Evolutionary conservation across 2,797 vertebrate genomes (phyloP), one percentile per base, ranked within the genome.

Genomic region (Merluccius polli): DNA sequence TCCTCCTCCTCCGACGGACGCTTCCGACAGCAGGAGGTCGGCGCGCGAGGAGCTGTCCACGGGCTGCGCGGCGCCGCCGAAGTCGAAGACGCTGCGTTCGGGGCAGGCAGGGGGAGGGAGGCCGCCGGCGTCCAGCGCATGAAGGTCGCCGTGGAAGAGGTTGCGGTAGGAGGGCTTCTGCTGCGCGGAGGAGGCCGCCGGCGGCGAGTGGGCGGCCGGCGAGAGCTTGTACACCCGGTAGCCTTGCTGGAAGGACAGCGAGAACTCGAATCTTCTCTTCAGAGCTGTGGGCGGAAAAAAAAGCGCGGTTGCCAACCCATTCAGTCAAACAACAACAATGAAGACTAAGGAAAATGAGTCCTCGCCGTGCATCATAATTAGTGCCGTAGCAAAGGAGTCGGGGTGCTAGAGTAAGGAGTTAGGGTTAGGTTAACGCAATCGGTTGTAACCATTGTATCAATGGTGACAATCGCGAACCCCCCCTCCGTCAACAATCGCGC

Each of bases 201-300:
- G 77, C 2, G 81, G 82, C 33, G 91, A 92, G 81, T 86, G 91
- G 73, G 93, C 89, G 67, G 92, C 93, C 18, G 89, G 94, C 70
- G 95, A 92, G 79, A 98, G 93, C 82, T 93, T 97, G 92, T 98
- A 98, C 84, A 98, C 94, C 6, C 95, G 94, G 21, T 93, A 96
- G 33, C 95, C 95, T 86, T 94, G 95, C 79, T 97, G 96, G 87
- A 99, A 96, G 1, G 97, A 99, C 48, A 99, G 90, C 85, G 90
- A 97, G 92, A 99, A 98, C 84, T 98, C 94, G 65, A 99, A 96
- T 70, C 90, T 93, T 84, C 93, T 91, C 83, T 93, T 96, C 78
- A 95, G 95, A 29, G 78, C 98, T 99, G 85, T 70, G 69, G 83
- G 87, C 75, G 83, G 10, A 16, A 67, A 75, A 4, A 70, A 74